Base-by-base conservation (phyloP, 2,888 invertebrate genomes). In the Stenichneumon culpator region DNA sequence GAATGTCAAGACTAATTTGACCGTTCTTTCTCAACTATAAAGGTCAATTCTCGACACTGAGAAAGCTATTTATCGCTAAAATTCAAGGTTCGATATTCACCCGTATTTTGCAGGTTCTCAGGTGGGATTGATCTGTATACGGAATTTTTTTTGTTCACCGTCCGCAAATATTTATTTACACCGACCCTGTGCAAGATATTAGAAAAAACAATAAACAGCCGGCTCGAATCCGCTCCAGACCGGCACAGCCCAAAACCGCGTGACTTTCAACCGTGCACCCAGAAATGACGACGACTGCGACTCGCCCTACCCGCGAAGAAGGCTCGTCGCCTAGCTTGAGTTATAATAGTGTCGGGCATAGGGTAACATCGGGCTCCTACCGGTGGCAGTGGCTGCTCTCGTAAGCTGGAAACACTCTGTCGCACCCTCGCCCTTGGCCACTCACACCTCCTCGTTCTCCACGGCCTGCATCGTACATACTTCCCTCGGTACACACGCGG, bases 301-400 rank as follows among this genome's bases (percentile, higher is more conserved):
- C 44, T 7, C 73, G 57, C 16, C 57, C 19, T 47, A 47, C 44
- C 44, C 60, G 63, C 74, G 63, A 47, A 28, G 25, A 60, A 32
- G 63, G 63, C 44, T 47, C 44, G 72, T 74, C 63, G 74, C 74
- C 22, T 65, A 63, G 32, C 65, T 60, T 70, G 69, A 50, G 78
- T 60, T 78, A 69, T 69, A 78, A 69, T 50, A 50, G 78, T 69
- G 78, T 78, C 52, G 60, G 54, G 79, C 36, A 50, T 32, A 75
- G 75, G 75, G 75, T 75, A 75, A 50, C 57, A 47, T 65, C 22
- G 65, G 36, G 75, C 16, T 73, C 47, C 74, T 47, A 52, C 65
- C 70, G 79, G 67, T 83, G 83, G 86, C 86, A 87, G 57, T 57
- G 83, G 88, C 73, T 69, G 79, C 25, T 14, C 80, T 77, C 79